Evolutionary conservation across 2,797 vertebrate species (phyloP).

Genomic region (Hippocampus kuda): DNA sequence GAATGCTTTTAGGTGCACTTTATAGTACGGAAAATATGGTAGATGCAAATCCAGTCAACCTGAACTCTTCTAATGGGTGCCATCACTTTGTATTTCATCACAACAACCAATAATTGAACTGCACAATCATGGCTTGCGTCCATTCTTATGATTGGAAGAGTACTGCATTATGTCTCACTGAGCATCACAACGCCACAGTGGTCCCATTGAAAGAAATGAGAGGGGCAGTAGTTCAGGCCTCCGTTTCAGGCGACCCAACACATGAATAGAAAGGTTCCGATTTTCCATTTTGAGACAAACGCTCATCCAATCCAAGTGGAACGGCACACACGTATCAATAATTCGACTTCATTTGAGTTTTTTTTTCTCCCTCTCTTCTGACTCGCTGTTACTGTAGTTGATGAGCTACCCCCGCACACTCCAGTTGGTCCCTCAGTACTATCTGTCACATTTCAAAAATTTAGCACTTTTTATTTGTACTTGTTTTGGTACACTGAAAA

Average conservation of each 20-base stretch:
- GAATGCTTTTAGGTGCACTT: too few relatives aligned
- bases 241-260: neutral
- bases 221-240: neutral
- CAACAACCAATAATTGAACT: neutral
- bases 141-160: neutral
- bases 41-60: neutral
- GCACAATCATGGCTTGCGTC: neutral
- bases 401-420: too few relatives aligned
- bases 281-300: neutral
- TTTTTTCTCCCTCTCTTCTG: neutral
- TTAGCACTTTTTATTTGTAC: too few relatives aligned
- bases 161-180: neutral
- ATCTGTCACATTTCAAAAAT: too few relatives aligned
- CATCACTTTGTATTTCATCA: neutral
- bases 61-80: neutral
- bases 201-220: conserved; percentile 3
- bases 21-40: too few relatives aligned
- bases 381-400: too few relatives aligned
- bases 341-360: too few relatives aligned
- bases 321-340: neutral
- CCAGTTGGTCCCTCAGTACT: too few relatives aligned
- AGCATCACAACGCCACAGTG: conserved; percentile 5
- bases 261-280: neutral
- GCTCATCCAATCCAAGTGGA: neutral
- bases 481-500: too few relatives aligned